These are phyloP conservation scores for Sinodicranocentrus sp. DNA, from an alignment of 2,888 invertebrate genomes.

Conservation along the genomic window DNA sequence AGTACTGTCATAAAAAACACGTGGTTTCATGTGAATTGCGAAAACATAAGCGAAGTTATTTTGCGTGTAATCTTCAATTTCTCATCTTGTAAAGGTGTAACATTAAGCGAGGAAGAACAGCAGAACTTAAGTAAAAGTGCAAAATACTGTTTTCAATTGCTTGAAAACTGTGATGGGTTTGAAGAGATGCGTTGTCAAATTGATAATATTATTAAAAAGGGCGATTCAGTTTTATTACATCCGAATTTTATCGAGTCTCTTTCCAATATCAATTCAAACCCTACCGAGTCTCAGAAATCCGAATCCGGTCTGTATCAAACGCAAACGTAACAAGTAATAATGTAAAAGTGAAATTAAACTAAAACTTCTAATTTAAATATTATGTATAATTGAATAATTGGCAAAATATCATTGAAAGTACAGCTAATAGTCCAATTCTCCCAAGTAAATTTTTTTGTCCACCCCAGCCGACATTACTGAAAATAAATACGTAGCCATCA, in stretches of 20 bases:
- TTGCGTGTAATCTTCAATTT: constrained; percentile 64
- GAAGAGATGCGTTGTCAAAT: constrained; percentile 14
- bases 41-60: constrained; percentile 59
- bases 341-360: too few species aligned
- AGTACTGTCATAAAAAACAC: constrained; percentile 60
- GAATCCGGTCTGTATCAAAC: too few species aligned
- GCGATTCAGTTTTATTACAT: constrained; percentile 7
- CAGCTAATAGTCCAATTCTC: constrained; percentile 89
- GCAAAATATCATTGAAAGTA: too few species aligned
- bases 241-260: constrained; percentile 30
- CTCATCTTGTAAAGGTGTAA: constrained; percentile 30
- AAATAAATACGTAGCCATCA: constrained; percentile 69
- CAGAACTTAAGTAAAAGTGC: constrained; percentile 8
- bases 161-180: constrained; percentile 61
- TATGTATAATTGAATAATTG: too few species aligned
- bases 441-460: constrained; percentile 96
- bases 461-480: constrained; percentile 94
- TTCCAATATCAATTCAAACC: too few species aligned
- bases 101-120: background rate
- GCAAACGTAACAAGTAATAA: too few species aligned
- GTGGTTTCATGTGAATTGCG: constrained; percentile 68
- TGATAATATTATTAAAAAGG: constrained; percentile 39
- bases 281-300: too few species aligned
- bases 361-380: too few species aligned
- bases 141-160: constrained; percentile 47